Evolutionary conservation across 2,113 vertebrate genomes (phyloP), one percentile per base, ranked within the genome.

Genomic region (Gnathonemus longibarbis): DNA sequence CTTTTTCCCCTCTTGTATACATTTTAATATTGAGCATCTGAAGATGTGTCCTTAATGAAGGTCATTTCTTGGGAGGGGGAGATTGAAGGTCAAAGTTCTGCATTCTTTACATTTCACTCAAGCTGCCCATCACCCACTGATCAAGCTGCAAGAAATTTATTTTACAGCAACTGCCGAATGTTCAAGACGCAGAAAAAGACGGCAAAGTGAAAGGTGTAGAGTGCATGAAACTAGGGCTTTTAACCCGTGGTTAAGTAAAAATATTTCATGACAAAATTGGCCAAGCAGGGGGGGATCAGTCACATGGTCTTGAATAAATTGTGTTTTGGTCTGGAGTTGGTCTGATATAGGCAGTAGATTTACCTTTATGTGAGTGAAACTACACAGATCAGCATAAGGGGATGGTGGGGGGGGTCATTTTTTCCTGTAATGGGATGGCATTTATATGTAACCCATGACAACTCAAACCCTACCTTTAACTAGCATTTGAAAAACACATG

Each of bases 41-140:
- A 52, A 89, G 70, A 39, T 19, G 5, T 86, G 80, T 90, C 80
- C 89, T 86, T 49, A 39, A 62, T 88, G 90, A 91, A 91, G 89
- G 88, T 88, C 90, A 89, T 86, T 89, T 42, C 53, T 84, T 89
- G 27, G 74, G 66, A 13, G 42, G 35, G 24, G 49, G 77, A 17
- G 31, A 6, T 2, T 89, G 88, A 91, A 89, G 88, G 88, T 74
- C 50, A 89, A 90, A 85, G 86, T 53, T 83, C 15, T 89, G 45
- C 77, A 90, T 89, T 86, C 90, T 62, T 89, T 58, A 66, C 27
- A 46, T 42, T 86, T 84, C 42, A 85, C 42, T 45, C 89, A 66
- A 66, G 83, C 52, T 90, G 74, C 74, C 49, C 31, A 66, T 88
- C 53, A 58, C 84, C 85, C 46, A n/a, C 85, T 19, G 74, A 39